Conservation (phyloP, 2,113 vertebrate genomes). For the Panthera leo region DNA sequence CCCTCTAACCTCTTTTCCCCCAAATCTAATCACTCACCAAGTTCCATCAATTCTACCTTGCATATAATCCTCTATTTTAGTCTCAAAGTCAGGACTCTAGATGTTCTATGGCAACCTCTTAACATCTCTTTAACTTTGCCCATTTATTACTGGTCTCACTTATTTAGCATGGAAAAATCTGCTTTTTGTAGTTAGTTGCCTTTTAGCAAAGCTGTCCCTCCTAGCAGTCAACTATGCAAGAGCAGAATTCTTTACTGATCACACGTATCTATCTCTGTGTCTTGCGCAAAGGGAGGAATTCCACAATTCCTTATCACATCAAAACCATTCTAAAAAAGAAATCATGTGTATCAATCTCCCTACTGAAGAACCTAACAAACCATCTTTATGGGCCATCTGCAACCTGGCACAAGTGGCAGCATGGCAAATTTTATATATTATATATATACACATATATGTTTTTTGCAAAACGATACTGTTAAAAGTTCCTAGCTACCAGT, state of each 20-base stretch:
- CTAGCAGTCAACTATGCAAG: not conserved
- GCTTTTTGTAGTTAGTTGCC: not conserved
- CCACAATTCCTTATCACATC: not conserved
- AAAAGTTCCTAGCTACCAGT: not conserved
- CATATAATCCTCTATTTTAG: not conserved
- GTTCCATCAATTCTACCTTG: not conserved
- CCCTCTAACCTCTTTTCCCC: not conserved
- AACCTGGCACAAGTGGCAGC: not conserved
- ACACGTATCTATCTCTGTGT: not conserved
- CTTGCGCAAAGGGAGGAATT: not conserved
- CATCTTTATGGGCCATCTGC: not conserved
- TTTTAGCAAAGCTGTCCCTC: not conserved
- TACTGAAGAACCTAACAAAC: not conserved
- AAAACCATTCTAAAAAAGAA: not conserved
- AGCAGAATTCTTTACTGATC: not conserved
- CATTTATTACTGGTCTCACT: not conserved
- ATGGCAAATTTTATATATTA: not conserved
- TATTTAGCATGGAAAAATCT: conserved; percentile 19
- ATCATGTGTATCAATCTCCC: not conserved
- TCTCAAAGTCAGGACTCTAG: not conserved
- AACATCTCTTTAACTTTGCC: not conserved
- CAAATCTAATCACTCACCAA: not conserved
- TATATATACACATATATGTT: no score
- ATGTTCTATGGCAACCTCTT: not conserved
- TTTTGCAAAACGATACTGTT: not conserved